Evolutionary conservation across 2,888 invertebrate genomes (phyloP).

Genomic region (Ichneumon xanthorius): DNA sequence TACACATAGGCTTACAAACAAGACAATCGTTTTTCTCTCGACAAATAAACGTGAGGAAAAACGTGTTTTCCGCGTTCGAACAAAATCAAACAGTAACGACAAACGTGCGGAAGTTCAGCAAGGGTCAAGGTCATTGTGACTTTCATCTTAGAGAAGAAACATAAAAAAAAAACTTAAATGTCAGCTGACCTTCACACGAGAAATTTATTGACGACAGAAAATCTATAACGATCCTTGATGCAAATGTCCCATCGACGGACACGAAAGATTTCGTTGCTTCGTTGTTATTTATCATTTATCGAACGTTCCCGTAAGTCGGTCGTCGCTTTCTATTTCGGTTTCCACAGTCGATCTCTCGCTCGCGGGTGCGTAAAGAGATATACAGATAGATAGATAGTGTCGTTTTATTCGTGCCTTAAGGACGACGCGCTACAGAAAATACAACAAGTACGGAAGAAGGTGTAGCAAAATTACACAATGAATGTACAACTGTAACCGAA

Average conservation of each 20-base stretch:
- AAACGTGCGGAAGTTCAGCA: background rate
- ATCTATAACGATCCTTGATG: background rate
- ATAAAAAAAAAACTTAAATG: background rate
- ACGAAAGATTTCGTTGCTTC: background rate
- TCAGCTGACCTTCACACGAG: background rate
- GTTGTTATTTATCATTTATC: background rate
- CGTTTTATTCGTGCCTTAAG: background rate
- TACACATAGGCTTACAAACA: no score
- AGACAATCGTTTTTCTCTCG: background rate
- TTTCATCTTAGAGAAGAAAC: background rate
- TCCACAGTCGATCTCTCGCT: background rate
- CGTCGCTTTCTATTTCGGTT: slow-evolving; percentile 24
- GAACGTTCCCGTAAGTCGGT: slow-evolving; percentile 10
- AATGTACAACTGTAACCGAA: no score
- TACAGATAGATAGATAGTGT: no score
- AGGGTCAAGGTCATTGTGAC: background rate
- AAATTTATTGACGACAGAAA: background rate
- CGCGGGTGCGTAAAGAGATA: no score
- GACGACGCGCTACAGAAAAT: background rate
- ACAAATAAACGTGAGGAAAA: no score
- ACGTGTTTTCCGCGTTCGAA: background rate
- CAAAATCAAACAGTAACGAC: background rate
- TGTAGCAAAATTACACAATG: no score
- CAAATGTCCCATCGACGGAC: background rate
- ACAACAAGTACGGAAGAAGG: background rate